Base-by-base conservation (phyloP, 2,888 invertebrate genomes). In the Lacanobia wlatinum region DNA sequence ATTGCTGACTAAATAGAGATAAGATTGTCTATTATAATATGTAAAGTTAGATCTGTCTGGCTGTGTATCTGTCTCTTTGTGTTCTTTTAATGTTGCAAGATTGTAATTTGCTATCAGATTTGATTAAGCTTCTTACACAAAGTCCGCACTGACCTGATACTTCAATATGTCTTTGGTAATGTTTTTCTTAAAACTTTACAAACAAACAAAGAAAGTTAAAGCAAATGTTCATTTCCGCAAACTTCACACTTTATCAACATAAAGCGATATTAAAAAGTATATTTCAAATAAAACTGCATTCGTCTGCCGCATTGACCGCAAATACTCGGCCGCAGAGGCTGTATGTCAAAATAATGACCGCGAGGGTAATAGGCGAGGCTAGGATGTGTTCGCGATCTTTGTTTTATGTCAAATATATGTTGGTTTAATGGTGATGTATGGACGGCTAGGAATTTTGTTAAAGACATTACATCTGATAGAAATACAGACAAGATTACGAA, bases 271-370 rank as follows among this genome's bases (percentile, higher is more conserved):
- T 93, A 92, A 93, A 94, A 92, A 92, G 88, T 93, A 90, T 92
- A 93, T 92, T 93, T 91, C 88, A 92, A 90, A 94, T 94, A 94
- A 93, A 93, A 91, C 89, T 92, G 91, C 92, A 92, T 92, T 92
- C 90, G 90, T 89, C 87, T 89, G 89, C 89, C 92, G 93, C 92
- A 93, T 94, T 95, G 95, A 95, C 95, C 95, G 94, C 95, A 96
- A 92, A 93, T 91, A 90, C 91, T 88, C 88, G 88, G 90, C 92
- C 90, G 86, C 91, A 89, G 91, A 92, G 92, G 94, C 88, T 90
- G 91, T 96, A 92, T 94, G 94, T 96, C 96, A 96, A 95, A 96
- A 95, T 96, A 96, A 96, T 95, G 94, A 94, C 94, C 93, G 86
- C 85, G 79, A 52, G 82, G 88, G 92, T 92, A 94, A 93, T 92